Conservation (phyloP, 2,888 invertebrate genomes). For the Slavum lentiscoides region DNA sequence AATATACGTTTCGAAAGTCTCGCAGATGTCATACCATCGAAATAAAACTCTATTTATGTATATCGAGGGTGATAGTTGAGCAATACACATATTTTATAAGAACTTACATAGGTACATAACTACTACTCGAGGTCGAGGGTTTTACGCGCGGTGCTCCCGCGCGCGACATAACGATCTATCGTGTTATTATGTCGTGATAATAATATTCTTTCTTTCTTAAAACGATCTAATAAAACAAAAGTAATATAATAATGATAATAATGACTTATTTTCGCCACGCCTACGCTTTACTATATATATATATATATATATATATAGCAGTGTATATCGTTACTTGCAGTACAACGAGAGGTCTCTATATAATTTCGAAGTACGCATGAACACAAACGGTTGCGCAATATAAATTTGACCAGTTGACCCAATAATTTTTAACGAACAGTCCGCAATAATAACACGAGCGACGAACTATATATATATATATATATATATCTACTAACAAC, state of each 20-base stretch:
- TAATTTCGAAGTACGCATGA: neutral
- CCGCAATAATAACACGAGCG: too few species aligned
- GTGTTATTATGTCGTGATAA: neutral
- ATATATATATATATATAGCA: neutral
- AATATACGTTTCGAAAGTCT: constrained; percentile 17
- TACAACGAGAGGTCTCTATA: too few species aligned
- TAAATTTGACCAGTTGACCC: neutral
- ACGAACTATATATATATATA: too few species aligned
- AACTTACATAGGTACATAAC: too few species aligned
- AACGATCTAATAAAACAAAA: constrained; percentile 31
- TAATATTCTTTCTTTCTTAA: neutral
- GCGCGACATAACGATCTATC: constrained; percentile 27
- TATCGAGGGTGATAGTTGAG: neutral
- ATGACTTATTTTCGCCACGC: constrained; percentile 6
- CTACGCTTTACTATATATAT: neutral
- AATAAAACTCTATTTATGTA: neutral
- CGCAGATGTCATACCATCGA: neutral
- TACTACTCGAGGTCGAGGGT: constrained; percentile 2
- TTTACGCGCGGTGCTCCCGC: constrained; percentile 9
- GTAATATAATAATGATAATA: neutral
- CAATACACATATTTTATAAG: neutral
- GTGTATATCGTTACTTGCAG: too few species aligned
- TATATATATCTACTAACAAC: too few species aligned
- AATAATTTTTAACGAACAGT: too few species aligned
- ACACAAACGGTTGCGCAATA: neutral